These are phyloP conservation scores for Ophion ellenae DNA, from an alignment of 2,888 invertebrate genomes.

Conservation along the genomic window DNA sequence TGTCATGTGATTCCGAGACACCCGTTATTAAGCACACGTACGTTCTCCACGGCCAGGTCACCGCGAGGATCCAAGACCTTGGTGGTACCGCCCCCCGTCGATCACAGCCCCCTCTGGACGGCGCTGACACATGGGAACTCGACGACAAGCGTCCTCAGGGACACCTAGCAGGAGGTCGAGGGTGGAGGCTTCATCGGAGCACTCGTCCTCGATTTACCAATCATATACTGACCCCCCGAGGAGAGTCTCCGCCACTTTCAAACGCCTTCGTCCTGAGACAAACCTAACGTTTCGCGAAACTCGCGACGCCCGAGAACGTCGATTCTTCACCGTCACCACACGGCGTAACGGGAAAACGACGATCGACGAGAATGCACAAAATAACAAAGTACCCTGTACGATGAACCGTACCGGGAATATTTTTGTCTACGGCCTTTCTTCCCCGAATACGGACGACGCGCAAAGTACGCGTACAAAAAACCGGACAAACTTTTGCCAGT, in stretches of 20 bases:
- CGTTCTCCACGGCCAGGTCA: slow-evolving; percentile 73
- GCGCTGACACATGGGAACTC: slow-evolving; percentile 91
- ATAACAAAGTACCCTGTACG: not conserved
- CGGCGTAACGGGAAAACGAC: not conserved
- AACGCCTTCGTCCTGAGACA: slow-evolving; percentile 36
- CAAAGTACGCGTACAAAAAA: not conserved
- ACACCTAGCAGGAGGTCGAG: slow-evolving; percentile 86
- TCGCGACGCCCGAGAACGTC: not conserved
- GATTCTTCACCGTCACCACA: not conserved
- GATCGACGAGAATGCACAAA: slow-evolving; percentile 9
- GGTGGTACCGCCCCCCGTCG: slow-evolving; percentile 83
- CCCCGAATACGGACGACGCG: not conserved
- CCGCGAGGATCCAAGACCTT: slow-evolving; percentile 77
- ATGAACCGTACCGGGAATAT: not conserved
- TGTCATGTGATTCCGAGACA: too few species aligned
- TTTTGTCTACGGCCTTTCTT: not conserved
- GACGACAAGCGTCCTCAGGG: slow-evolving; percentile 77
- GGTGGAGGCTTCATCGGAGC: slow-evolving; percentile 85
- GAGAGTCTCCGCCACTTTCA: slow-evolving; percentile 33
- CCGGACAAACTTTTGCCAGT: slow-evolving; percentile 25
- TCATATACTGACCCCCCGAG: slow-evolving; percentile 84
- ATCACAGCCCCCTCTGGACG: slow-evolving; percentile 92
- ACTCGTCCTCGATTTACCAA: slow-evolving; percentile 86
- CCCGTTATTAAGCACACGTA: not conserved
- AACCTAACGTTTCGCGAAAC: slow-evolving; percentile 3